These are phyloP conservation scores for Salvelinus fontinalis DNA, from an alignment of 2,113 vertebrate genomes.

Conservation along the genomic window DNA sequence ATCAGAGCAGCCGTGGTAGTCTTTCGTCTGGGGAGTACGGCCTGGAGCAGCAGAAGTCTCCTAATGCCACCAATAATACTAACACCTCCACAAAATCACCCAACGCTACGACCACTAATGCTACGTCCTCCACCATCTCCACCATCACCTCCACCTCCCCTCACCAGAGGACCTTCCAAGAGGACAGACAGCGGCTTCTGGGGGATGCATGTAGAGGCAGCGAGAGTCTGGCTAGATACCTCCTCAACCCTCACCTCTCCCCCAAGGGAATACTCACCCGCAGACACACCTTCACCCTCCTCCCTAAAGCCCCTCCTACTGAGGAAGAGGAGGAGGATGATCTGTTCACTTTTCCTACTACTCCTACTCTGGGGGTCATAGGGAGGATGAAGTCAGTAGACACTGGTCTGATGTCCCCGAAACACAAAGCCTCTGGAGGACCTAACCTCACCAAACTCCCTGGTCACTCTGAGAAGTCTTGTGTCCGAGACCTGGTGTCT, in stretches of 20 bases:
- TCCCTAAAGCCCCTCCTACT: conserved; percentile 31
- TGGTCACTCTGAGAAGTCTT: background rate
- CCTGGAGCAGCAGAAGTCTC: conserved; percentile 56
- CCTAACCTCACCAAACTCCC: background rate
- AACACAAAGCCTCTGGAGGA: background rate
- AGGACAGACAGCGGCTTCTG: conserved; percentile 41
- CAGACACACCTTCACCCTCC: conserved; percentile 61
- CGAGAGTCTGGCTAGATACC: conserved; percentile 48
- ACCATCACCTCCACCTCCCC: conserved; percentile 5
- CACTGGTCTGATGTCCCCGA: conserved; percentile 12
- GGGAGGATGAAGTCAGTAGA: conserved; percentile 38
- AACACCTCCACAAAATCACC: too few species aligned
- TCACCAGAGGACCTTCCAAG: conserved; percentile 56
- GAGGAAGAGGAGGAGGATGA: conserved; percentile 39
- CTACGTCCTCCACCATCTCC: background rate
- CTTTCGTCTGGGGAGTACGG: conserved; percentile 58
- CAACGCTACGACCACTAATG: too few species aligned
- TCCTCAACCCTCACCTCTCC: conserved; percentile 31
- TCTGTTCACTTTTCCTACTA: conserved; percentile 23
- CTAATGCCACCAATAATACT: background rate
- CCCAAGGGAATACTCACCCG: conserved; percentile 42
- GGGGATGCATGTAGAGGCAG: conserved; percentile 43
- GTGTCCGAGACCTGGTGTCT: conserved; percentile 5
- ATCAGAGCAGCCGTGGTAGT: conserved; percentile 31
- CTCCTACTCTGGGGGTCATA: conserved; percentile 23